Base-by-base conservation (phyloP, 2,888 invertebrate species). In the Calliopum simillimum region DNA sequence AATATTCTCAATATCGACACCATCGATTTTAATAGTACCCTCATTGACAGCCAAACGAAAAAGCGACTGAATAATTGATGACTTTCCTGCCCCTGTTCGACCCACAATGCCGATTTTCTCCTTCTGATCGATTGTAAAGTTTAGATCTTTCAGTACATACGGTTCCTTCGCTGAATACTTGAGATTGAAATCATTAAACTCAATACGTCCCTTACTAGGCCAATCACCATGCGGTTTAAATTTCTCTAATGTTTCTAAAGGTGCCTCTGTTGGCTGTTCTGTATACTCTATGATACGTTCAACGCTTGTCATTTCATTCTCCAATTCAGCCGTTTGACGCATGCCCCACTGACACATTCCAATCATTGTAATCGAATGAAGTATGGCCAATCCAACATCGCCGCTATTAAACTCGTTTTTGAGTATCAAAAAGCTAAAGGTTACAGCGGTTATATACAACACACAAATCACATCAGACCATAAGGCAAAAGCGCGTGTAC, bases 401-500 rank as follows among this genome's bases (percentile, higher is more conserved):
- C 92, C 92, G 16, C 92, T 85, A 25, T 79, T 77, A 49, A 83
- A 85, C 16, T 81, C 75, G 5, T 79, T 76, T 41, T 77, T 88
- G 21, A 93, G 86, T 2, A 94, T 83, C 33, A 98, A 89, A 83
- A 96, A 95, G 79, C 94, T 94, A 79, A 95, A 89, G 0, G 96
- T 94, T 0, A 98, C 97, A 53, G 93, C 85, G 0, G 91, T 90
- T 73, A 98, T 94, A 86, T 97, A 98, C 2, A 93, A 76, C 0
- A 95, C 91, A 80, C 97, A 97, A 62, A 97, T 89, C 71, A 95
- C 87, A 84, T 99, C 99, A 77, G 98, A 88, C 90, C 95, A 95
- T 77, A 97, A 91, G 0, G 97, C 98, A 82, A 99, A 96, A 78
- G 98, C 98, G 70, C 98, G 91, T 0, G 95, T 94, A 33, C 95